phyloP scores from a whole-genome alignment of 2,888 invertebrate genomes.

The Drosophila mimica region DNA sequence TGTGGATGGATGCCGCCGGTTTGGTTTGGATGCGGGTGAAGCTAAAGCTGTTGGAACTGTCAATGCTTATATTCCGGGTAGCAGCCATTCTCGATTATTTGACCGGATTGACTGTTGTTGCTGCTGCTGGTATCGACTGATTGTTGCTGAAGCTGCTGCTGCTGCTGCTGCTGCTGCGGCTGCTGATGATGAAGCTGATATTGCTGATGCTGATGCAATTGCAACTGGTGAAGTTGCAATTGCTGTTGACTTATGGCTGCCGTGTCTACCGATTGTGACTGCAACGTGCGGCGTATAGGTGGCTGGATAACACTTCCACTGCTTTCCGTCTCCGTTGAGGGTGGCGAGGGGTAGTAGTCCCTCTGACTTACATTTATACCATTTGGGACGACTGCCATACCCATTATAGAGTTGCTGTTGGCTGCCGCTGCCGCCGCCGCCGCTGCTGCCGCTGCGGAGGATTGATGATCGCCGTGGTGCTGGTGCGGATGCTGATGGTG shows the following conservation, averaged over 20 bases:
- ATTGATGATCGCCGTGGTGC: conserved; percentile 85
- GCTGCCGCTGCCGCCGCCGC: conserved; percentile 70
- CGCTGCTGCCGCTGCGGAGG: conserved; percentile 79
- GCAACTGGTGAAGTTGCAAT: conserved; percentile 81
- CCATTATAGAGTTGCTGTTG: conserved; percentile 80
- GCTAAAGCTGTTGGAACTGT: conserved; percentile 84
- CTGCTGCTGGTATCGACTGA: conserved; percentile 85
- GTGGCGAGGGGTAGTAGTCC: conserved; percentile 86
- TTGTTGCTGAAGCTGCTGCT: conserved; percentile 82
- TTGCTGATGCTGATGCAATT: conserved; percentile 69
- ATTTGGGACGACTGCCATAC: conserved; percentile 83
- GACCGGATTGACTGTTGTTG: conserved; percentile 85
- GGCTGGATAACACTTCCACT: conserved; percentile 86
- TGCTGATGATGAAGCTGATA: conserved; percentile 75
- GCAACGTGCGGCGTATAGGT: conserved; percentile 77
- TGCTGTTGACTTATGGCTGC: conserved; percentile 76
- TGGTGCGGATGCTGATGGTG: conserved; percentile 85
- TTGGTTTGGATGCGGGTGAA: conserved; percentile 4
- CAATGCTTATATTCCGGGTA: conserved; percentile 93
- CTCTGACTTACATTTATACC: conserved; percentile 86
- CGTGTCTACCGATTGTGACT: conserved; percentile 73
- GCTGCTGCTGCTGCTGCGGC: conserved; percentile 76
- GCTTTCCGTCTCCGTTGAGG: conserved; percentile 86
- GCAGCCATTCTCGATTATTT: conserved; percentile 87
- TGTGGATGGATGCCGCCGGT: neutral